Base-by-base conservation (phyloP, 2,797 vertebrate genomes). In the Myiotriccus ornatus region DNA sequence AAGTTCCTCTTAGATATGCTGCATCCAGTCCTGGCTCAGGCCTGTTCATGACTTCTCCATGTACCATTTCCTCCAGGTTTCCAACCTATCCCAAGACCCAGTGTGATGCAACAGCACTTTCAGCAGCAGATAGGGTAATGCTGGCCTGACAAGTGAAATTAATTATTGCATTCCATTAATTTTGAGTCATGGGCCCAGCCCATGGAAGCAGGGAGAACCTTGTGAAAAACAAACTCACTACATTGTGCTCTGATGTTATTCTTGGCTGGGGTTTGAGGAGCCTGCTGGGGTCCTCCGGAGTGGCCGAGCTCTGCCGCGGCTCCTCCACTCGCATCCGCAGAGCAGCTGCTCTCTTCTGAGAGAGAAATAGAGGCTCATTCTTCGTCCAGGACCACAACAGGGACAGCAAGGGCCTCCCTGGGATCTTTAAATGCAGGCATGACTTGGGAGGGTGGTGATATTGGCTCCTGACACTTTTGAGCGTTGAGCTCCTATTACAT, bases 81-180 rank as follows among this genome's bases (percentile, higher is more conserved):
- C 83, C 71, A 79, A 52, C 84, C 81, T 75, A 70, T 80, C 83
- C 67, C 3, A 9, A 91, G 37, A 81, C 39, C 39, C 6, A 2
- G 46, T 82, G 89, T 97, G 97, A 97, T 92, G 97, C 84, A 97
- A 97, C 79, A 91, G 49, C 82, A 91, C 52, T 94, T 93, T 95
- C 92, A 91, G 92, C 85, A 96, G 94, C 92, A 96, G 96, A 97
- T 95, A 95, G 78, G 88, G 88, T 92, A 96, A 97, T 83, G 44
- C 86, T 90, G 89, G 92, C 86, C 95, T 96, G 96, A 97, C 96
- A 97, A 96, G 96, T 53, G 47, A 97, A 97, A 97, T 97, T 97
- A 97, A 96, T 97, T 94, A 96, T 79, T 95, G 95, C 97, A 97
- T 97, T 97, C 97, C 96, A 97, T 97, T 96, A 97, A 97, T 97